These are phyloP conservation scores for Burhinus oedicnemus DNA, from an alignment of 2,113 vertebrate genomes.

Conservation along the genomic window DNA sequence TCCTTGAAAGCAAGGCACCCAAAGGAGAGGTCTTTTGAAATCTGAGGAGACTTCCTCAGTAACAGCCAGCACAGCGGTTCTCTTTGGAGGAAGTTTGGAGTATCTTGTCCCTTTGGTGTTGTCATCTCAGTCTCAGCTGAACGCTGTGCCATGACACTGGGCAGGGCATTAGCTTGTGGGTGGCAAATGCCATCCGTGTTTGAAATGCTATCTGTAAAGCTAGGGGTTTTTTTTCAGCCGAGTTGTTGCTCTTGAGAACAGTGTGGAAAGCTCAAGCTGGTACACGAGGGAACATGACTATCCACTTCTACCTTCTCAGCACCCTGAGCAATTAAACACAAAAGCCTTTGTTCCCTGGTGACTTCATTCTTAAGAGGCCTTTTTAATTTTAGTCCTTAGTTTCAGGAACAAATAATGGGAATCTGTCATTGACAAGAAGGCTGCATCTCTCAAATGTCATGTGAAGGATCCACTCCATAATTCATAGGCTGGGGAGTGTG, in stretches of 20 bases:
- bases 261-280: not conserved
- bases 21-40: not conserved
- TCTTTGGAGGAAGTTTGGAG: not conserved
- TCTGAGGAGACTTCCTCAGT: not conserved
- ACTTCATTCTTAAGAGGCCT: conserved; percentile 39
- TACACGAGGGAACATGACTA: not conserved
- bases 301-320: not conserved
- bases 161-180: not conserved
- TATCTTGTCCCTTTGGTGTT: not conserved
- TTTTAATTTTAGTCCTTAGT: conserved; percentile 50
- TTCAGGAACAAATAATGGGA: conserved; percentile 23
- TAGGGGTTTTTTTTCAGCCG: not conserved
- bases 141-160: not conserved
- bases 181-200: not conserved
- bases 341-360: conserved; percentile 35
- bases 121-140: not conserved
- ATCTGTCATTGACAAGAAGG: conserved; percentile 35
- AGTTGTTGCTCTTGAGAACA: not conserved
- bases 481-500: conserved; percentile 25
- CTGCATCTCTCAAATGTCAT: conserved; percentile 23
- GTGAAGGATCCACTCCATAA: conserved; percentile 49
- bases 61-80: not conserved
- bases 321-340: conserved; percentile 18
- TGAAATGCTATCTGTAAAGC: not conserved
- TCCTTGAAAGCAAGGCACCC: not conserved